A percentile compares a stretch with the other conserved stretches of the same genome.
Conservation (phyloP, 2,113 vertebrate genomes). For the Mastomys natalensis region DNA sequence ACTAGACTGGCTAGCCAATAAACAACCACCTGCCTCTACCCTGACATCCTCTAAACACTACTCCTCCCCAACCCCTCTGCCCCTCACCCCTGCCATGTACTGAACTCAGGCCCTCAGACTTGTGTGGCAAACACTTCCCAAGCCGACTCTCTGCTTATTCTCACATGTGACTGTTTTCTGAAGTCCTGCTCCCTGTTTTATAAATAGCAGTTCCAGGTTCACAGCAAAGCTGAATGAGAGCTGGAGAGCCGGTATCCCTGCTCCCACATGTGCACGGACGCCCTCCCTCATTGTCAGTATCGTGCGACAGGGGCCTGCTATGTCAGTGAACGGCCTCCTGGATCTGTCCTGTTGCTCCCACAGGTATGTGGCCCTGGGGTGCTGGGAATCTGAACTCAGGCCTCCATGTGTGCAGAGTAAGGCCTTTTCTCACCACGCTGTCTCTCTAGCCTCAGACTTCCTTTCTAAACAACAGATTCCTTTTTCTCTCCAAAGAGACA, state of each 20-base stretch:
- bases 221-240: not conserved
- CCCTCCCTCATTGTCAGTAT: not conserved
- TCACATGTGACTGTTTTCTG: not conserved
- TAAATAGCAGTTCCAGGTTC: not conserved
- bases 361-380: no score
- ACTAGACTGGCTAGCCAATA: not conserved
- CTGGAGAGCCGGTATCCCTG: not conserved
- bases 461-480: constrained; percentile 12
- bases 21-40: not conserved
- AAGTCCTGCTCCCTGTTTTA: not conserved
- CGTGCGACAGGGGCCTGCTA: not conserved
- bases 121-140: not conserved
- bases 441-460: not conserved
- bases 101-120: not conserved
- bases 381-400: not conserved
- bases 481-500: not conserved
- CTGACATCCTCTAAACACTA: not conserved
- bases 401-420: not conserved
- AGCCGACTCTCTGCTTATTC: not conserved
- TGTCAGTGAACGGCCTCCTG: not conserved
- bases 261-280: not conserved
- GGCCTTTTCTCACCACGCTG: no score
- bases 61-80: fast-evolving
- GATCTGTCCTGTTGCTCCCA: not conserved
- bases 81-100: not conserved